A percentile compares a stretch with the other conserved stretches of the same genome.
These are phyloP conservation scores for Anhinga anhinga DNA, from an alignment of 2,113 vertebrate genomes.

Conservation along the genomic window DNA sequence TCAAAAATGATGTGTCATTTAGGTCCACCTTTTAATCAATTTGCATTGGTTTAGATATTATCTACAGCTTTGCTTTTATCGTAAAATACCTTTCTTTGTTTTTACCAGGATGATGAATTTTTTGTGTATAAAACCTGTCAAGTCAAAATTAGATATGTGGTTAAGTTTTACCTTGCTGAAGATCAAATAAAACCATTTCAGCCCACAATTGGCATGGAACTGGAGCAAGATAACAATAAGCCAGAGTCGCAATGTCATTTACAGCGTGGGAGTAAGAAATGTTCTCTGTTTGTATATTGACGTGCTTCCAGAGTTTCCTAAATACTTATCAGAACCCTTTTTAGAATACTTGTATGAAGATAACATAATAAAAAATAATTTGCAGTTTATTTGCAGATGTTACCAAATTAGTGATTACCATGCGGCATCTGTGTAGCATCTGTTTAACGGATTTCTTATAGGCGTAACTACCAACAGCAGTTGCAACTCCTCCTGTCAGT, in stretches of 20 bases:
- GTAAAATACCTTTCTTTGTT: slow-evolving; percentile 21
- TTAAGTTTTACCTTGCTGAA: slow-evolving; percentile 75
- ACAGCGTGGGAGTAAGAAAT: slow-evolving; percentile 32
- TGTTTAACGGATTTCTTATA: neutral
- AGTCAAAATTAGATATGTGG: slow-evolving; percentile 83
- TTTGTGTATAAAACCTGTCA: slow-evolving; percentile 85
- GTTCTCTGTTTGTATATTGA: neutral
- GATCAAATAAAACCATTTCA: slow-evolving; percentile 76
- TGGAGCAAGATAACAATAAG: neutral
- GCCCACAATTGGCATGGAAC: slow-evolving; percentile 18
- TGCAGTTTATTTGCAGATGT: neutral
- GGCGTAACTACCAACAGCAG: neutral
- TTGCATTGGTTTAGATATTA: neutral
- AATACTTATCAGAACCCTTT: neutral
- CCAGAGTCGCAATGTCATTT: neutral
- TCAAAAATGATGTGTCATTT: neutral
- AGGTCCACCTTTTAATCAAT: neutral
- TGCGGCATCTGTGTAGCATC: neutral
- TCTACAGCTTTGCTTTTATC: neutral
- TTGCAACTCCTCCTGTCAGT: neutral
- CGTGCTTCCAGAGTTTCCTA: neutral
- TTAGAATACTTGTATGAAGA: neutral
- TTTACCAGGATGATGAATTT: slow-evolving; percentile 84
- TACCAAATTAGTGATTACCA: neutral
- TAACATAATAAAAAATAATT: neutral